Evolutionary conservation across 2,113 vertebrate genomes (phyloP).

Genomic region (Pogonocichla stellata): DNA sequence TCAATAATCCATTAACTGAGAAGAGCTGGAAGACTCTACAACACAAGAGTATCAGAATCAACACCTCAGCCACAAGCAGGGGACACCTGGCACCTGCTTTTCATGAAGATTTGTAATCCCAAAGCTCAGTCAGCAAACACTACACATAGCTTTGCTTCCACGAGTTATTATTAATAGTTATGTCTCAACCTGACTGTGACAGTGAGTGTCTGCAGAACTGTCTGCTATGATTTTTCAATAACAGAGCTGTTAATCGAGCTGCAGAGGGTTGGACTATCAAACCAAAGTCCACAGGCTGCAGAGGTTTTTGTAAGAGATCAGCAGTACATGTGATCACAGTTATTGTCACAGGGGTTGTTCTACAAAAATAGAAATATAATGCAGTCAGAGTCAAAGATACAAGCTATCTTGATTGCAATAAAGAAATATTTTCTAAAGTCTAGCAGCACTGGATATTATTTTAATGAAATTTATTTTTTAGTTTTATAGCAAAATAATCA

Average conservation of each 20-base stretch:
- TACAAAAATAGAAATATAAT: neutral
- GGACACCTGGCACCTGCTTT: neutral
- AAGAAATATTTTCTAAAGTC: conserved; percentile 36
- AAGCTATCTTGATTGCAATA: neutral
- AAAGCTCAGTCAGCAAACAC: neutral
- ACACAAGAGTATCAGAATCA: neutral
- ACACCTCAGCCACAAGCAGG: rapidly evolving
- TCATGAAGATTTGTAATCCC: neutral
- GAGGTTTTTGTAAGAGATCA: neutral
- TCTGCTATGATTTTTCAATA: neutral
- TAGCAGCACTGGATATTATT: conserved; percentile 78
- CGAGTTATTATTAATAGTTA: neutral
- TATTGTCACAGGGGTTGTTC: neutral
- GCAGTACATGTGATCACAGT: neutral
- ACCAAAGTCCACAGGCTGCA: neutral
- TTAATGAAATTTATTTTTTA: conserved; percentile 70
- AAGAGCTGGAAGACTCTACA: neutral
- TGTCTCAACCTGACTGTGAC: neutral
- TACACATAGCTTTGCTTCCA: neutral
- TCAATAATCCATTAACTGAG: neutral
- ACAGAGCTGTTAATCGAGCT: neutral
- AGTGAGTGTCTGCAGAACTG: neutral
- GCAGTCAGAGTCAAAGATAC: neutral
- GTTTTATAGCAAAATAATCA: conserved; percentile 74
- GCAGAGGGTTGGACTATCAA: neutral